Percentiles rank a stretch among this genome's conserved stretches.
phyloP scores from a whole-genome alignment of 2,113 vertebrate genomes.

The Limanda limanda region DNA sequence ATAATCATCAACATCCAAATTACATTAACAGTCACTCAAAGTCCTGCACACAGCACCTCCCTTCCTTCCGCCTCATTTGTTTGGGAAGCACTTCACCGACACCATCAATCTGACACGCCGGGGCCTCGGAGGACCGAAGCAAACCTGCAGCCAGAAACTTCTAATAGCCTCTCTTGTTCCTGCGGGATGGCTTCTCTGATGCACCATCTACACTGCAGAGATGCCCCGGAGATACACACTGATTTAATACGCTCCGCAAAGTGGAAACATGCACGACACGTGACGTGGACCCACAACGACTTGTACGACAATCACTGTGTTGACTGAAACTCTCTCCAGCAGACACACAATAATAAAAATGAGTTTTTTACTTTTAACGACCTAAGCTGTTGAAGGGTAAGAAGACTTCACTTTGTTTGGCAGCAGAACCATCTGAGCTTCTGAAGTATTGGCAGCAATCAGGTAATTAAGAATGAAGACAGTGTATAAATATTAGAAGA shows the following conservation, averaged over 20 bases:
- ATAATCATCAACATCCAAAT: too few relatives aligned
- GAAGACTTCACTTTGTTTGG: not conserved
- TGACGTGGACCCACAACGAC: not conserved
- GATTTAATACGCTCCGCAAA: slow-evolving; percentile 11
- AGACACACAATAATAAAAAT: not conserved
- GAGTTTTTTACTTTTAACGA: not conserved
- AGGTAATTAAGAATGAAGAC: not conserved
- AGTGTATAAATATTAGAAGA: not conserved
- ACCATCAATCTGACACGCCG: slow-evolving; percentile 46
- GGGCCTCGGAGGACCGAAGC: slow-evolving; percentile 35
- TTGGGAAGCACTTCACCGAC: slow-evolving; percentile 37
- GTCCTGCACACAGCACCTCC: slow-evolving; percentile 16
- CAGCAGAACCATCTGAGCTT: not conserved
- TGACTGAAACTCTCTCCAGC: not conserved
- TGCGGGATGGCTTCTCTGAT: slow-evolving; percentile 22
- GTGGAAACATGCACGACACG: not conserved
- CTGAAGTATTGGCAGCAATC: not conserved
- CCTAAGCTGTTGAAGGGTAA: not conserved
- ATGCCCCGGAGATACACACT: not conserved
- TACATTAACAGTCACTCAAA: not conserved
- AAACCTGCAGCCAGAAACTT: slow-evolving; percentile 40
- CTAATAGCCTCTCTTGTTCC: slow-evolving; percentile 54
- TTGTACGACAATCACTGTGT: not conserved
- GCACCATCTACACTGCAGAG: slow-evolving; percentile 11
- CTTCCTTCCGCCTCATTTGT: slow-evolving; percentile 20